These are phyloP conservation scores for Rhagophthalmus giganteus DNA, from an alignment of 2,888 invertebrate genomes.

Conservation along the genomic window DNA sequence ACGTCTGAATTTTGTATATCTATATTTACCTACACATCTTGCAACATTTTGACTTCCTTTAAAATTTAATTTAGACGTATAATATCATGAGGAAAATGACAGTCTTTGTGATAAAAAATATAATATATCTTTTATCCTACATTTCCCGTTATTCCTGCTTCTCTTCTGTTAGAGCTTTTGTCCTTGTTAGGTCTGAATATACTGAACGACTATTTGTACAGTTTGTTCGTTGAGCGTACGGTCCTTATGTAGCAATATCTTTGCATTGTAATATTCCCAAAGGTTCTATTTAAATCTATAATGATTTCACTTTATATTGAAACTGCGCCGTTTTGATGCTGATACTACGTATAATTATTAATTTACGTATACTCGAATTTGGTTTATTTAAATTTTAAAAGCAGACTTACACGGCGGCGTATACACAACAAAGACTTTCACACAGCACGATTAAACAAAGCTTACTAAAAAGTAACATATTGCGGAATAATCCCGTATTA, in stretches of 20 bases:
- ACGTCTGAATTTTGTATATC: background rate
- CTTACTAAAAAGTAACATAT: conserved; percentile 38
- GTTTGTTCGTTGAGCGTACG: conserved; percentile 6
- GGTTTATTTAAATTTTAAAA: conserved; percentile 13
- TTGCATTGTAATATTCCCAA: conserved; percentile 8
- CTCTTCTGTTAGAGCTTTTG: background rate
- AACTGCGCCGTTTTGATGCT: no score
- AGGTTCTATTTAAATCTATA: conserved; percentile 6
- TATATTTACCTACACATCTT: no score
- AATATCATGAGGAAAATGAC: background rate
- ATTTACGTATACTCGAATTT: no score
- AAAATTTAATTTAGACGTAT: background rate
- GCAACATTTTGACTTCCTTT: no score
- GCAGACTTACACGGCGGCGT: conserved; percentile 8
- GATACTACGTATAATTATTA: no score
- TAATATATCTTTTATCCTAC: background rate
- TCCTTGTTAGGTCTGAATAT: conserved; percentile 9
- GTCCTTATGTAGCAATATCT: conserved; percentile 1
- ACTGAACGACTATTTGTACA: conserved; percentile 5
- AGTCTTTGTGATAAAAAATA: background rate
- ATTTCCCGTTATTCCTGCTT: background rate
- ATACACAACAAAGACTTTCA: conserved; percentile 24
- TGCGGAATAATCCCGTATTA: conserved; percentile 41
- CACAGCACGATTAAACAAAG: conserved; percentile 27
- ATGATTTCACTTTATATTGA: background rate